phyloP scores from a whole-genome alignment of 2,888 invertebrate genomes.

The Gonocerus acuteangulatus region DNA sequence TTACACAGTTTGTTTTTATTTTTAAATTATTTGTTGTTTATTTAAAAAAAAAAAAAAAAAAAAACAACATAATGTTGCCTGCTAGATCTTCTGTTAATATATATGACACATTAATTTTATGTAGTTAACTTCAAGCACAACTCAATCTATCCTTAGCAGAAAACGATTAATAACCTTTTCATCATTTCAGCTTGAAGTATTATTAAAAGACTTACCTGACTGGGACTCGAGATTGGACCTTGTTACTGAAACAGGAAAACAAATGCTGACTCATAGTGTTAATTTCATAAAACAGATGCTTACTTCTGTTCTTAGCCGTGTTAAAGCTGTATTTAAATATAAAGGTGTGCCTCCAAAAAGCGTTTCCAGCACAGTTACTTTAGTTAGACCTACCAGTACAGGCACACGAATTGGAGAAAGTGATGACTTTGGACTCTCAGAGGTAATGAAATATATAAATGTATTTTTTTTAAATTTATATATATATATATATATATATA shows the following conservation, averaged over 20 bases:
- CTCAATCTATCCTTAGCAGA: too few species aligned
- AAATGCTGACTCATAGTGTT: constrained; percentile 11
- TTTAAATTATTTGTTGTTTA: too few species aligned
- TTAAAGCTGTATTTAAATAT: constrained; percentile 50
- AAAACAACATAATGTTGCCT: not conserved
- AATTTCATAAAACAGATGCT: constrained; percentile 45
- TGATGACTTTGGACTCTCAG: constrained; percentile 58
- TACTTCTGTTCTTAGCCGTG: constrained; percentile 48
- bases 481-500: not conserved
- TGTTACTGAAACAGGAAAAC: constrained; percentile 43
- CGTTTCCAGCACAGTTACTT: constrained; percentile 52
- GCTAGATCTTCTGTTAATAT: not conserved
- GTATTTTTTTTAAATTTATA: not conserved
- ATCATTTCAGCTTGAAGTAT: constrained; percentile 32
- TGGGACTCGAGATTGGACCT: constrained; percentile 53
- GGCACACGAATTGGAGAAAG: constrained; percentile 49
- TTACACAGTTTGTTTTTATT: too few species aligned
- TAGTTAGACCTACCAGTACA: constrained; percentile 56
- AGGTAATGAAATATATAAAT: constrained; percentile 39
- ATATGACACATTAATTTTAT: not conserved
- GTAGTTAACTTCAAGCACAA: too few species aligned
- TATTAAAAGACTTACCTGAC: constrained; percentile 45
- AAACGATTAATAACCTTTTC: too few species aligned
- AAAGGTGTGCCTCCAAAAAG: constrained; percentile 40
- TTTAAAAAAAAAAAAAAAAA: not conserved